Evolutionary conservation across 1,140 invertebrate species (phyloP).

Genomic region (Charaxes varanes): DNA sequence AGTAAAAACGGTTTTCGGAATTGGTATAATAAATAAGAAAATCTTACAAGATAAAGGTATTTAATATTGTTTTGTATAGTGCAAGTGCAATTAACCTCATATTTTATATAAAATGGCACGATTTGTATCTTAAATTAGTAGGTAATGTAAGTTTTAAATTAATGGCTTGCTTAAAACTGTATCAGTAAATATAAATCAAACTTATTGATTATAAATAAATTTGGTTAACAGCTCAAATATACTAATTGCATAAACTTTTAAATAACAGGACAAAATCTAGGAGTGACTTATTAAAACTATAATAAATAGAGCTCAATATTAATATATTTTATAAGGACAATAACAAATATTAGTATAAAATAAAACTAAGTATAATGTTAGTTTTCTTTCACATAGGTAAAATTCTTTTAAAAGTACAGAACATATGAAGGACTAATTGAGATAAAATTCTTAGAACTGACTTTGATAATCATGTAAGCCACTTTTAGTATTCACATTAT

Average conservation of each 20-base stretch:
- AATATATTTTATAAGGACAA: conserved; percentile 76
- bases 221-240: too few relatives aligned
- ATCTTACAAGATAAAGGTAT: conserved; percentile 2
- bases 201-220: conserved; percentile 7
- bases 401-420: conserved; percentile 74
- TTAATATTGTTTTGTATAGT: conserved; percentile 8
- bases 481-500: conserved; percentile 71
- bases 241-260: neutral
- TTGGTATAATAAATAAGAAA: conserved; percentile 1
- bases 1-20: too few relatives aligned
- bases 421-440: conserved; percentile 74
- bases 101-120: conserved; percentile 8
- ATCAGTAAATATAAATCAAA: conserved; percentile 5
- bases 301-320: conserved; percentile 74
- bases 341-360: conserved; percentile 76
- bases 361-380: conserved; percentile 75
- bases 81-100: conserved; percentile 7
- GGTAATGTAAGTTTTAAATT: conserved; percentile 1
- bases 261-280: conserved; percentile 11
- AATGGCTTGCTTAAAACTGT: conserved; percentile 3
- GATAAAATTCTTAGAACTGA: conserved; percentile 72
- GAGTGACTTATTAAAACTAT: conserved; percentile 65
- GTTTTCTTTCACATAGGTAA: conserved; percentile 74
- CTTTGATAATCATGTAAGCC: conserved; percentile 69
- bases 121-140: conserved; percentile 7